A percentile compares a stretch with the other conserved stretches of the same genome.
Evolutionary conservation across 1,140 invertebrate species (phyloP).

Genomic region (Drosophila pandora): DNA sequence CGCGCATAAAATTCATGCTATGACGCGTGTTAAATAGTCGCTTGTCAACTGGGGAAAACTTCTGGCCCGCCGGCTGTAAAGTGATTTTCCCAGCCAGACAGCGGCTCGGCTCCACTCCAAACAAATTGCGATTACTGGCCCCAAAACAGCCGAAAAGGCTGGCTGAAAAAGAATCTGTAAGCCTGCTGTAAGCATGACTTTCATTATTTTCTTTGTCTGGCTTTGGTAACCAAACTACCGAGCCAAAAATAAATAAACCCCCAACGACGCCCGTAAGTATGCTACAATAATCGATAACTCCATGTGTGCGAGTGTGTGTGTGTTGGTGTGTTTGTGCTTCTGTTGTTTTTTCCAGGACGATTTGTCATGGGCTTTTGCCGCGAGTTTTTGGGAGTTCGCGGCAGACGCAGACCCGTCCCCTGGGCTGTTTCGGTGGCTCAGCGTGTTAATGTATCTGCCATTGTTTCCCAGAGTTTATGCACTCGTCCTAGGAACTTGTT

Average conservation of each 20-base stretch:
- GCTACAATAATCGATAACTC: conserved; percentile 77
- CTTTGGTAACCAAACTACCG: conserved; percentile 29
- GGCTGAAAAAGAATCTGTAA: conserved; percentile 29
- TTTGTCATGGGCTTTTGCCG: conserved; percentile 57
- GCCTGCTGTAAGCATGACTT: conserved; percentile 55
- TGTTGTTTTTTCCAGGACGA: conserved; percentile 47
- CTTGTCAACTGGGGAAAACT: conserved; percentile 63
- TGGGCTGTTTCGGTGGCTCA: conserved; percentile 42
- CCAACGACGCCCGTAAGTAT: conserved; percentile 68
- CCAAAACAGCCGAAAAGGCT: not conserved
- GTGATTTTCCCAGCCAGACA: conserved; percentile 44
- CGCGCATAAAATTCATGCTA: conserved; percentile 70
- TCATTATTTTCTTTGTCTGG: conserved; percentile 47
- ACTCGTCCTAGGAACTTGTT: conserved; percentile 53
- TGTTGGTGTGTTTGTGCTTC: conserved; percentile 8
- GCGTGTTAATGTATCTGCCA: conserved; percentile 60
- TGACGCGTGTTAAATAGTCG: conserved; percentile 80
- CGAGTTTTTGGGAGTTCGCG: conserved; percentile 38
- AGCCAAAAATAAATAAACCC: conserved; percentile 26
- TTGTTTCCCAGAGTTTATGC: conserved; percentile 45
- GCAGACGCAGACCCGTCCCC: conserved; percentile 24
- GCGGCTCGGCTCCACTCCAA: conserved; percentile 15
- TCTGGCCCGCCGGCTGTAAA: conserved; percentile 46
- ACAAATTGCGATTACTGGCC: conserved; percentile 68
- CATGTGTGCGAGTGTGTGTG: conserved; percentile 23